Evolutionary conservation across 2,113 vertebrate species (phyloP), one percentile per base, ranked within the genome.

Genomic region (Taurulus bubalis): DNA sequence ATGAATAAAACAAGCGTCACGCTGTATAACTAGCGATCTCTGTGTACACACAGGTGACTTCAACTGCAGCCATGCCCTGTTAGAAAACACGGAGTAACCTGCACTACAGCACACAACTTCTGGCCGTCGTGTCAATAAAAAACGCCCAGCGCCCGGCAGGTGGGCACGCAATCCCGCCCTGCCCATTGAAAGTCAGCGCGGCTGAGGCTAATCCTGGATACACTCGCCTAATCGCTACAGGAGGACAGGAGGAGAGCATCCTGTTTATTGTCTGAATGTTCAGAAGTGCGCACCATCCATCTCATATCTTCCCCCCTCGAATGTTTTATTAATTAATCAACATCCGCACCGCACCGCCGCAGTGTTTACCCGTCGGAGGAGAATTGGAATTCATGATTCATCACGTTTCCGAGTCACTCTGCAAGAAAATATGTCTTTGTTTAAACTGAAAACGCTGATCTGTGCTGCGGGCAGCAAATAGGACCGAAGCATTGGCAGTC

Each of bases 361-460:
- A 45, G 77, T 73, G 66, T 73, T 72, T 62, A 26, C 26, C 71
- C 58, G 38, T 30, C 22, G 75, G 82, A 71, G 71, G 83, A 69
- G 38, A 71, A 71, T 2, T 55, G 74, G 71, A 83, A 42, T 20
- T 71, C 18, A 26, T 91, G 89, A 93, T 75, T 92, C 90, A 92
- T 84, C 56, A 5, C 71, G 42, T 36, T 88, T 76, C 45, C 47
- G 64, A 90, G 70, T 72, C 85, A 89, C 14, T 64, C 65, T 18
- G 73, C n/a, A n/a, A 87, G 77, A 83, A 80, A 87, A 87, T 76
- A 42, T 85, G 89, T 86, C 78, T 67, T 11, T 79, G 74, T 80
- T 80, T 78, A 59, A 77, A 89, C 71, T 85, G 71, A 85, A 84
- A 89, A 79, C 74, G 74, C 71, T 80, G 75, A 82, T 85, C 88